A percentile compares a stretch with the other conserved stretches of the same genome.
phyloP scores from a whole-genome alignment of 35 echinoderm and acorn worm genomes.

The Lytechinus variegatus region DNA sequence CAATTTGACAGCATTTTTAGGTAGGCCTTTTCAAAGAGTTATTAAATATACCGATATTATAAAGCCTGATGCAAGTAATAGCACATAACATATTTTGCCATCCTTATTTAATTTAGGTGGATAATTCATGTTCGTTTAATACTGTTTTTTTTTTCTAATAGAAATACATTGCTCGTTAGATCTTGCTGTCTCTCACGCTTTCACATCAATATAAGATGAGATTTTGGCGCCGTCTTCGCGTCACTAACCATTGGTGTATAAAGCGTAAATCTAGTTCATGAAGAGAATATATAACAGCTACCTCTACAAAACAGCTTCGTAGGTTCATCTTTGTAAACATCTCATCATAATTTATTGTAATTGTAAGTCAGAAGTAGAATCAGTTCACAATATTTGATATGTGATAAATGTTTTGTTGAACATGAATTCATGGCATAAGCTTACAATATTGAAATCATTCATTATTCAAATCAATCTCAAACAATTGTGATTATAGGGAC shows the following conservation, averaged over 20 bases:
- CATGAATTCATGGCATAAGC: too few species aligned
- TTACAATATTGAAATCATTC: too few species aligned
- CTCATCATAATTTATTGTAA: neutral
- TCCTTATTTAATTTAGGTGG: too few species aligned
- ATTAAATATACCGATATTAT: too few species aligned
- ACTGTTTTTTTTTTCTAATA: neutral
- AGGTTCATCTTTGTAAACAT: neutral
- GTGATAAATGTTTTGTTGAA: too few species aligned
- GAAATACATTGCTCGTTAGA: neutral
- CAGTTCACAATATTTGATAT: neutral
- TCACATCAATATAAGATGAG: neutral
- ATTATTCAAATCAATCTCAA: too few species aligned
- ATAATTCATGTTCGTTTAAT: too few species aligned
- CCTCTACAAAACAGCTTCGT: neutral
- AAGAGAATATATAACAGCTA: neutral
- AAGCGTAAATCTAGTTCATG: neutral
- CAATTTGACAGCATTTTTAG: too few species aligned
- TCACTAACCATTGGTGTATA: neutral
- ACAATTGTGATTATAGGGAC: too few species aligned
- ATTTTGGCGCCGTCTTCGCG: neutral
- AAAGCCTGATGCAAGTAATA: too few species aligned
- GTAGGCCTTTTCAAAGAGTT: too few species aligned
- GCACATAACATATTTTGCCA: too few species aligned
- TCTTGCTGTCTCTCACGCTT: neutral
- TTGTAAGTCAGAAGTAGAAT: neutral